A percentile compares a stretch with the other conserved stretches of the same genome.
phyloP scores from a whole-genome alignment of 2,797 vertebrate genomes.

The Chiroxiphia lanceolata region DNA sequence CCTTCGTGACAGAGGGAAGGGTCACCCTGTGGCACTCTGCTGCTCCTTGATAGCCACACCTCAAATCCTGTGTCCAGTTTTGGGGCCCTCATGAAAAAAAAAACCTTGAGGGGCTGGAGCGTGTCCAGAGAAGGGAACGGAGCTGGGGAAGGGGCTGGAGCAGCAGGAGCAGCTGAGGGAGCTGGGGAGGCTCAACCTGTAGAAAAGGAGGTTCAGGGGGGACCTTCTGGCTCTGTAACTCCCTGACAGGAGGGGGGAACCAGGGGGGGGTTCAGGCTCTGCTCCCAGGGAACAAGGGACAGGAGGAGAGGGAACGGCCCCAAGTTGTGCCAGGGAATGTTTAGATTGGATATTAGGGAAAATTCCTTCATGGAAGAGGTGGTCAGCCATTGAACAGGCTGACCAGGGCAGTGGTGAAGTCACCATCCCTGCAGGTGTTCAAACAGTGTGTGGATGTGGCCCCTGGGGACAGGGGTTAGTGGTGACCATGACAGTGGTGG shows the following conservation, averaged over 20 bases:
- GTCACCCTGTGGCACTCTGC: not conserved
- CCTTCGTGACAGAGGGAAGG: not conserved
- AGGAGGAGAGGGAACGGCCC: not conserved
- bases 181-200: not conserved
- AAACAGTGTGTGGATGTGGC: not conserved
- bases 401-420: not conserved
- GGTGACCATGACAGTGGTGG: not conserved
- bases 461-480: not conserved
- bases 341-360: not conserved
- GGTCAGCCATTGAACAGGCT: not conserved
- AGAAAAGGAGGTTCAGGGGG: not conserved
- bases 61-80: not conserved
- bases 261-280: fast-evolving
- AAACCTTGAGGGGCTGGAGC: not conserved
- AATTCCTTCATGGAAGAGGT: too few relatives aligned
- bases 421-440: not conserved
- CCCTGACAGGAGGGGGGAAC: not conserved
- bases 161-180: not conserved
- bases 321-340: not conserved
- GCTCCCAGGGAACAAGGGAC: not conserved
- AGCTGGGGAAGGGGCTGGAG: not conserved
- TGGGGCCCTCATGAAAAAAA: not conserved
- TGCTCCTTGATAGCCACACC: not conserved
- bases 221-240: not conserved
- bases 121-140: fast-evolving